These are phyloP conservation scores for Drosophila gunungcola DNA, from an alignment of 1,140 invertebrate genomes.

Conservation along the genomic window DNA sequence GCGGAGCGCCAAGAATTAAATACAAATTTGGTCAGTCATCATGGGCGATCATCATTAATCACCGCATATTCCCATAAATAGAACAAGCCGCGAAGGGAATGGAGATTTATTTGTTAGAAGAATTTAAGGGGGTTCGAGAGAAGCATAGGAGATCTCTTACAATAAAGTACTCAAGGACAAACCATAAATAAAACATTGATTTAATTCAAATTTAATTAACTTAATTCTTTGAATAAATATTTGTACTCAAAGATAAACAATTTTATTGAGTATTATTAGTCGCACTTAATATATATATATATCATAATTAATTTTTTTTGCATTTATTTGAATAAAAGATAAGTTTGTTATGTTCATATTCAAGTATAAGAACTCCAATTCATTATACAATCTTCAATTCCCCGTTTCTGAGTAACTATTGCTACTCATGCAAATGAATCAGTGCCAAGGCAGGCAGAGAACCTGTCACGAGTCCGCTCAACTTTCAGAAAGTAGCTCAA, in stretches of 20 bases:
- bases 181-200: too few relatives aligned
- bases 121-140: background rate
- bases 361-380: background rate
- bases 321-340: too few relatives aligned
- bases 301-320: too few relatives aligned
- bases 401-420: constrained; percentile 10
- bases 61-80: constrained; percentile 53
- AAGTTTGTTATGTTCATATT: background rate
- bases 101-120: constrained; percentile 1
- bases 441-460: constrained; percentile 42
- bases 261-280: too few relatives aligned
- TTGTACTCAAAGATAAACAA: too few relatives aligned
- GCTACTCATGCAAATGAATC: constrained; percentile 45
- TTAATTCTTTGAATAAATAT: background rate
- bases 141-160: background rate
- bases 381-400: constrained; percentile 10
- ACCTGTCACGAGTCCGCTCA: constrained; percentile 30
- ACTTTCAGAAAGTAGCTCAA: constrained; percentile 24
- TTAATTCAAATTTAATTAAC: too few relatives aligned
- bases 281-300: too few relatives aligned
- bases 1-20: constrained; percentile 65
- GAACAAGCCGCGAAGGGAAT: constrained; percentile 23
- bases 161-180: background rate
- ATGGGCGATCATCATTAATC: constrained; percentile 67
- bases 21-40: constrained; percentile 73